These are phyloP conservation scores for Trogon melanurus DNA, from an alignment of 2,113 vertebrate species.

Conservation along the genomic window DNA sequence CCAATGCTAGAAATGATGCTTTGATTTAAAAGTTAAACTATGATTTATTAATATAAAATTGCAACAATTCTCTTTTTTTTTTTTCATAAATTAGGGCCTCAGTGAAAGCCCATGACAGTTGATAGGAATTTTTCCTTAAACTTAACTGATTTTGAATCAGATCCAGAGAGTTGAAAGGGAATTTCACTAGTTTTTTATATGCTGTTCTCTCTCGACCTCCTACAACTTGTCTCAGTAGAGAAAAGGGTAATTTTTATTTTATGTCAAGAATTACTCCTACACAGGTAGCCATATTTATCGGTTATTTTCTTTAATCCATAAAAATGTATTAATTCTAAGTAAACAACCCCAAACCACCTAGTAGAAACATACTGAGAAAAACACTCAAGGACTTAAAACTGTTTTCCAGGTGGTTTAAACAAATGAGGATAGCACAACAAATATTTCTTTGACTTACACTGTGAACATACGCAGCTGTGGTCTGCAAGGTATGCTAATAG, in stretches of 20 bases:
- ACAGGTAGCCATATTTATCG: background rate
- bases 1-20: background rate
- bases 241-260: background rate
- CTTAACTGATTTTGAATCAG: background rate
- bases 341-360: background rate
- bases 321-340: background rate
- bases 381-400: background rate
- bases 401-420: slow-evolving; percentile 2
- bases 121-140: background rate
- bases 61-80: background rate
- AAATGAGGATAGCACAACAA: background rate
- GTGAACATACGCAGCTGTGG: background rate
- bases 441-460: slow-evolving; percentile 17
- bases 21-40: background rate
- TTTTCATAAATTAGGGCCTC: background rate
- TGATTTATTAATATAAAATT: background rate
- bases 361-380: background rate
- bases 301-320: background rate
- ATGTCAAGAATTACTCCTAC: background rate
- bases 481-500: background rate
- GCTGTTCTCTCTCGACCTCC: background rate
- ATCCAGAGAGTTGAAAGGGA: background rate
- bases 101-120: background rate
- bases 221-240: background rate
- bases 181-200: background rate